A percentile compares a stretch with the other conserved stretches of the same genome.
Conservation (phyloP, 2,113 vertebrate species). For the Alectura lathami region DNA sequence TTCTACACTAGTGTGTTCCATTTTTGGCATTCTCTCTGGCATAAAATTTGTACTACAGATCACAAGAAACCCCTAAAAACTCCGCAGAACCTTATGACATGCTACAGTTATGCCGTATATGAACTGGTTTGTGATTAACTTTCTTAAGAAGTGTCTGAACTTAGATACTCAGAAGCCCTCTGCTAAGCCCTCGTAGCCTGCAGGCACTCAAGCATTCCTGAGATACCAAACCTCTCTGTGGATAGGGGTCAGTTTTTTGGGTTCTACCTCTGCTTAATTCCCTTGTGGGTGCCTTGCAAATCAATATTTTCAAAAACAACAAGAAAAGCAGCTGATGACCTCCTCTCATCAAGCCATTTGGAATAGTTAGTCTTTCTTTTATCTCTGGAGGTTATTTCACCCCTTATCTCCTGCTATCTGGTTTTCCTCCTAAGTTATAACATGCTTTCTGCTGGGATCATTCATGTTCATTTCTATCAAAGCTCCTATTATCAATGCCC, state of each 20-base stretch:
- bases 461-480: not conserved
- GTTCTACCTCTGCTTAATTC: not conserved
- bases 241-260: fast-evolving
- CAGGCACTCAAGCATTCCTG: not conserved
- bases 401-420: not conserved
- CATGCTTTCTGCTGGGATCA: not conserved
- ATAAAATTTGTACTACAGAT: not conserved
- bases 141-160: not conserved
- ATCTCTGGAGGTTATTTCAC: not conserved
- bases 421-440: not conserved
- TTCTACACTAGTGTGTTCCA: not conserved
- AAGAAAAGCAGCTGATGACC: not conserved
- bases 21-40: not conserved
- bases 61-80: not conserved
- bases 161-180: not conserved
- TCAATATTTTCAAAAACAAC: not conserved
- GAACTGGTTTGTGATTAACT: not conserved
- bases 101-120: fast-evolving
- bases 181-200: not conserved
- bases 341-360: not conserved
- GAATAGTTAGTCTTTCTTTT: not conserved
- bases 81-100: not conserved
- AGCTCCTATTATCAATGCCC: not conserved
- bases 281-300: not conserved
- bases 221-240: not conserved